Conservation (phyloP, 2,797 vertebrate species). For the Tragopan temminckii region DNA sequence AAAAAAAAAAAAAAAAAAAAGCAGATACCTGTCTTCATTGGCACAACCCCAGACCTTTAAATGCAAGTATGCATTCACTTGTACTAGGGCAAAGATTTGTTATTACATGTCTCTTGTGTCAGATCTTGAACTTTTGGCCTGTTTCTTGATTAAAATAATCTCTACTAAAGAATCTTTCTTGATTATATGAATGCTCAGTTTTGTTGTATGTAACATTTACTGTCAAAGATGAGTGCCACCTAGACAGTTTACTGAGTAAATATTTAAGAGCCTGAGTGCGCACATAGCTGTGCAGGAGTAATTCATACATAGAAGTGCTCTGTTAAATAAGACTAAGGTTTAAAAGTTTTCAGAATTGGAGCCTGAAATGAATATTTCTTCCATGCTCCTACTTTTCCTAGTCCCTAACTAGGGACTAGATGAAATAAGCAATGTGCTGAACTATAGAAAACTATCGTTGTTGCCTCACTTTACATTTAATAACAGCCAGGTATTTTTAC, state of each 20-base stretch:
- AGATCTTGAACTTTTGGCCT: background rate
- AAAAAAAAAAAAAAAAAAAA: background rate
- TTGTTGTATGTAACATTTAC: background rate
- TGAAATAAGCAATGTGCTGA: background rate
- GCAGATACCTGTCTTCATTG: background rate
- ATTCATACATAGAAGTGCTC: background rate
- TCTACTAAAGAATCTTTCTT: background rate
- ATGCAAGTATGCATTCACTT: background rate
- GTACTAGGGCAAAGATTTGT: background rate
- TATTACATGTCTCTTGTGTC: background rate
- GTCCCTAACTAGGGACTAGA: background rate
- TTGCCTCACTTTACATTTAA: conserved; percentile 9
- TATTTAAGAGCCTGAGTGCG: background rate
- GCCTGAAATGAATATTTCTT: background rate
- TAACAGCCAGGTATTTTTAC: conserved; percentile 24
- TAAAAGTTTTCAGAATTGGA: background rate
- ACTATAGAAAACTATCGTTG: background rate
- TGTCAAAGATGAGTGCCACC: background rate
- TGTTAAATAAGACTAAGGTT: background rate
- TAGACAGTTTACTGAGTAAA: background rate
- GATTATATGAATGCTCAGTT: background rate
- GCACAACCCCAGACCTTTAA: background rate
- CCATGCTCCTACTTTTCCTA: background rate
- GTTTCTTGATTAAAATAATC: background rate
- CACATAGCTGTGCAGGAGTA: background rate